phyloP scores from a whole-genome alignment of 2,888 invertebrate genomes.

The Caenorhabditis sp. region DNA sequence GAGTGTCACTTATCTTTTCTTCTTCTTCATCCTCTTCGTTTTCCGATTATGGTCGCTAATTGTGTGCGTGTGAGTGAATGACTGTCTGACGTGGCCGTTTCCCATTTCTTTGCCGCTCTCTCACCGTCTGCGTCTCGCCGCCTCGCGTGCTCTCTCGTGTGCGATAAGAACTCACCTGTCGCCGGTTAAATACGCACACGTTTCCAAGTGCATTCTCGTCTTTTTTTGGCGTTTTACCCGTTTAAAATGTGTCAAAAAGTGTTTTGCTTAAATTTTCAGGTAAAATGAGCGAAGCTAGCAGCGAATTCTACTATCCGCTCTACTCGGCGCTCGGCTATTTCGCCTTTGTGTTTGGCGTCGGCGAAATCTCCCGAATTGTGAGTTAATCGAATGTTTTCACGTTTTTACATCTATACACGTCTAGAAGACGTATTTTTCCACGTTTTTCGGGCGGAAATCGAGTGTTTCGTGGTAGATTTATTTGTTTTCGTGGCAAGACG shows the following conservation, averaged over 20 bases:
- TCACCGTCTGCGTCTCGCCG: background rate
- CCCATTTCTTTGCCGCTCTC: background rate
- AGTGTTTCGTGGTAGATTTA: too few relatives aligned
- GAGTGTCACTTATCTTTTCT: background rate
- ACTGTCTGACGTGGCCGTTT: constrained; percentile 24
- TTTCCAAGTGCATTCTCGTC: background rate
- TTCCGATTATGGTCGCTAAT: too few relatives aligned
- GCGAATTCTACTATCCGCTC: constrained; percentile 46
- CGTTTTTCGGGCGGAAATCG: too few relatives aligned
- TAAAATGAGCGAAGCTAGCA: constrained; percentile 24
- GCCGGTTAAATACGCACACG: too few relatives aligned
- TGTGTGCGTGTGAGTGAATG: too few relatives aligned
- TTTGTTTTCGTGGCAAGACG: too few relatives aligned
- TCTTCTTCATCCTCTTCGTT: background rate
- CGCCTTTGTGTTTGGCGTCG: constrained; percentile 50
- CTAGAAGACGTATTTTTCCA: too few relatives aligned
- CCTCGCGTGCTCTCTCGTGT: too few relatives aligned
- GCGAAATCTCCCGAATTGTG: constrained; percentile 58
- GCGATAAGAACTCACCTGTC: too few relatives aligned
- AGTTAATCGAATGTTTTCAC: constrained; percentile 10
- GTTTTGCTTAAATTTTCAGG: constrained; percentile 9
- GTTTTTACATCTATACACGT: too few relatives aligned
- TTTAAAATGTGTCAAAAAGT: too few relatives aligned
- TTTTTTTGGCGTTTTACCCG: background rate
- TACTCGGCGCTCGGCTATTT: constrained; percentile 57